Evolutionary conservation across 2,797 vertebrate species (phyloP).

Genomic region (Pseudochirops corinnae): DNA sequence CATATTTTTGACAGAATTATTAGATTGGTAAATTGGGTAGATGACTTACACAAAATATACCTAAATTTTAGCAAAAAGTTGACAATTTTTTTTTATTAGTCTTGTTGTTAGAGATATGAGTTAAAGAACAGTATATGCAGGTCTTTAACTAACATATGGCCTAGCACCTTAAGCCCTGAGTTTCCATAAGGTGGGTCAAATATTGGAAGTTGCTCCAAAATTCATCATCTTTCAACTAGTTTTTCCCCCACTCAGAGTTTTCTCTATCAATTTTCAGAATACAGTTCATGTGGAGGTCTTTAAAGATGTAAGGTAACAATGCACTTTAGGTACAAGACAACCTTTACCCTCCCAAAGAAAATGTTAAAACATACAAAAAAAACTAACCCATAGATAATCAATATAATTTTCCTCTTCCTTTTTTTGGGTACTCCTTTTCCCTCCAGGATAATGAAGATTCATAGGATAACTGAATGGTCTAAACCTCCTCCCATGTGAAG

Average conservation of each 20-base stretch:
- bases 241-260: not conserved
- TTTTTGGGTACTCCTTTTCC: not conserved
- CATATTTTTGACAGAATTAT: not conserved
- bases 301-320: not conserved
- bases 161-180: not conserved
- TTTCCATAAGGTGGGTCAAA: not conserved
- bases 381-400: not conserved
- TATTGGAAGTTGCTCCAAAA: not conserved
- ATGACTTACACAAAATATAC: not conserved
- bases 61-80: not conserved
- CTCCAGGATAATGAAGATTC: not conserved
- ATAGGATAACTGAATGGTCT: not conserved
- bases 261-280: not conserved
- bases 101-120: not conserved
- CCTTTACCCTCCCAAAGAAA: not conserved
- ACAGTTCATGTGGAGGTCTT: not conserved
- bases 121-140: not conserved
- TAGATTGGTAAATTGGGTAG: not conserved
- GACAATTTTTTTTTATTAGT: not conserved
- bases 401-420: not conserved
- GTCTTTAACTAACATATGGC: not conserved
- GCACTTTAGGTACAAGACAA: not conserved
- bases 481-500: not conserved
- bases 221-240: not conserved
- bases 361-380: not conserved